Percentiles rank a stretch among this genome's conserved stretches.
phyloP scores from a whole-genome alignment of 2,888 invertebrate genomes.

The Geotrupes spiniger region DNA sequence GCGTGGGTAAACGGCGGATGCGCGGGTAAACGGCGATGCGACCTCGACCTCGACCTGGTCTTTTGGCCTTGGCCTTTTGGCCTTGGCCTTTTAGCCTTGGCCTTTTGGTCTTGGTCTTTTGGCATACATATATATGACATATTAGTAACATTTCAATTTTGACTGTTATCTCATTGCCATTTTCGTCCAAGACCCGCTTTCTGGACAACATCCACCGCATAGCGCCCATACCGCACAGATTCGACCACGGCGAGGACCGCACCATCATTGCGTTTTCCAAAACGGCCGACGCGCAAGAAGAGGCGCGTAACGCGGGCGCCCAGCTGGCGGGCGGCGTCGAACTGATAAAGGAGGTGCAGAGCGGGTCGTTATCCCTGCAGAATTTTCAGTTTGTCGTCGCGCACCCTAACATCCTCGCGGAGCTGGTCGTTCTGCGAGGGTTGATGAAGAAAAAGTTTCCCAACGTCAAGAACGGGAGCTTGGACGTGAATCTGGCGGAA shows the following conservation, averaged over 20 bases:
- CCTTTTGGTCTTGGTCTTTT: no score
- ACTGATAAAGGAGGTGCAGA: constrained; percentile 74
- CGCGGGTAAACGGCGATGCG: no score
- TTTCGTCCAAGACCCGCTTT: constrained; percentile 62
- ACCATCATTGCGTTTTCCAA: constrained; percentile 75
- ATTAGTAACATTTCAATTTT: no score
- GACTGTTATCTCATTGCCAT: no score
- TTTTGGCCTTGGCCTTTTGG: no score
- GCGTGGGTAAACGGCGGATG: no score
- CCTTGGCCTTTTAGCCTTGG: no score
- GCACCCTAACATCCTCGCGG: constrained; percentile 76
- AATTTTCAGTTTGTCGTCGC: constrained; percentile 76
- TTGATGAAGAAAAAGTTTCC: constrained; percentile 78
- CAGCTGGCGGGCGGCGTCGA: constrained; percentile 69
- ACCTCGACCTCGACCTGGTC: no score
- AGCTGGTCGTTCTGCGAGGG: constrained; percentile 72
- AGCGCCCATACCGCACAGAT: constrained; percentile 65
- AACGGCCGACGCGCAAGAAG: constrained; percentile 57
- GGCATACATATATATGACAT: no score
- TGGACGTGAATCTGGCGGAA: constrained; percentile 61
- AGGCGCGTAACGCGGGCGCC: constrained; percentile 70
- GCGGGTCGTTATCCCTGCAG: constrained; percentile 61
- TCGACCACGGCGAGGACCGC: constrained; percentile 66
- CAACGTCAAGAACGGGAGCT: constrained; percentile 61
- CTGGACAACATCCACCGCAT: constrained; percentile 68